Base-by-base conservation (phyloP, 2,113 vertebrate species). In the Neotoma lepida region DNA sequence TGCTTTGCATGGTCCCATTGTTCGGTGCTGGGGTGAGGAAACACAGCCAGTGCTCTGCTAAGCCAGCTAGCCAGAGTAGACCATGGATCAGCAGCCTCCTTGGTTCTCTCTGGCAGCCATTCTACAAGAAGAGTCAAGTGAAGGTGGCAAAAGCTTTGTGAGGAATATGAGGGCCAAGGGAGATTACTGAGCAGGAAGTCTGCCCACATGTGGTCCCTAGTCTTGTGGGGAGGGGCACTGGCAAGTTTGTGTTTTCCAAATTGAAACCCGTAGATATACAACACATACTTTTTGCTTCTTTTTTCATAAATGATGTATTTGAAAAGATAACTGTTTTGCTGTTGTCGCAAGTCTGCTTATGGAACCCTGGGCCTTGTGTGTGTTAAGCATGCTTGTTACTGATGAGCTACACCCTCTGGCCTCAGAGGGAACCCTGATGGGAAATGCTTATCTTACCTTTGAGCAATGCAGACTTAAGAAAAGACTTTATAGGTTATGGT, bases 261-360 rank as follows among this genome's bases (percentile, higher is more conserved):
- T 91, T 24, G 85, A 94, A 94, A 89, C 33, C n/a, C 77, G 18
- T 3, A 88, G 24, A 54, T 71, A 68, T 15, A 8, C 28, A 77
- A 33, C 51, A 22, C 85, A 4, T 8, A 17, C 41, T 77, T 82
- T 88, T 93, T 24, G 5, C 30, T 68, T 68, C 20, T 71, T 82
- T 28, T 30, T 86, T 90, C 63, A 89, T 96, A 86, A 97, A 90
- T 98, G 88, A 95, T 94, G 61, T 70, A 96, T 91, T 96, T 93
- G 56, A 71, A 70, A 97, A 97, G 22, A 18, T 91, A 90, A 94
- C 85, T 68, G 73, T 35, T 41, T 8, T 87, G 61, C 3, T 68
- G 9, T 70, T 51, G 64, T 10, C 30, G 9, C 3, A 26, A 6
- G 13, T 35, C 30, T 61, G 30, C 1, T n/a, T 10, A 9, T 81